Conservation (phyloP, 1,140 invertebrate genomes). For the Centruroides sculpturatus region DNA sequence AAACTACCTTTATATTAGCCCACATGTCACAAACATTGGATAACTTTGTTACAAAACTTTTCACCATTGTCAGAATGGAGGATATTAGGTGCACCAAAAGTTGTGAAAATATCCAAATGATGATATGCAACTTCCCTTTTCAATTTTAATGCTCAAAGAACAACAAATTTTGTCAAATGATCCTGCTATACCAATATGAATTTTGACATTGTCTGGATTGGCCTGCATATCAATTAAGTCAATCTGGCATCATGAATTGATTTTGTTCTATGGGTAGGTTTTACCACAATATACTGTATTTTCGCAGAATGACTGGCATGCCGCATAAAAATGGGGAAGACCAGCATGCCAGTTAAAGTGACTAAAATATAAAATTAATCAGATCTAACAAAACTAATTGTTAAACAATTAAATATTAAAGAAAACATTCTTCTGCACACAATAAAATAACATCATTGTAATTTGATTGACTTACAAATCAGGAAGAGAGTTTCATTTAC, state of each 20-base stretch:
- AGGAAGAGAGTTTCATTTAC: no score
- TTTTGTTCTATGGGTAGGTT: neutral
- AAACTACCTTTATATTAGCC: no score
- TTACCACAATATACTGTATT: neutral
- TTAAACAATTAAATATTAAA: no score
- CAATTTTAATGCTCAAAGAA: neutral
- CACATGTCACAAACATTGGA: no score
- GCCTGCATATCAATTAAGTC: neutral
- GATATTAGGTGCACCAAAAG: neutral
- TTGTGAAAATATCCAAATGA: neutral
- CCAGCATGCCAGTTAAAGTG: no score
- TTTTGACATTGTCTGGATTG: neutral
- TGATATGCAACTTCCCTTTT: neutral
- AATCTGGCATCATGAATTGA: neutral
- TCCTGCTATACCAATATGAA: neutral
- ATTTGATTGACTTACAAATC: no score
- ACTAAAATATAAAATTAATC: no score
- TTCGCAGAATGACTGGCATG: no score
- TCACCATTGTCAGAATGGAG: neutral
- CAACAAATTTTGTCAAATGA: neutral
- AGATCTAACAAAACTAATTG: no score
- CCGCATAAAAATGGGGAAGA: no score
- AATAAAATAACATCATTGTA: no score
- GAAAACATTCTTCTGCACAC: no score
- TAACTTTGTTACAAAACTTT: neutral